Base-by-base conservation (phyloP, 1,140 invertebrate genomes). In the Paramacrobiotus metropolitanus region DNA sequence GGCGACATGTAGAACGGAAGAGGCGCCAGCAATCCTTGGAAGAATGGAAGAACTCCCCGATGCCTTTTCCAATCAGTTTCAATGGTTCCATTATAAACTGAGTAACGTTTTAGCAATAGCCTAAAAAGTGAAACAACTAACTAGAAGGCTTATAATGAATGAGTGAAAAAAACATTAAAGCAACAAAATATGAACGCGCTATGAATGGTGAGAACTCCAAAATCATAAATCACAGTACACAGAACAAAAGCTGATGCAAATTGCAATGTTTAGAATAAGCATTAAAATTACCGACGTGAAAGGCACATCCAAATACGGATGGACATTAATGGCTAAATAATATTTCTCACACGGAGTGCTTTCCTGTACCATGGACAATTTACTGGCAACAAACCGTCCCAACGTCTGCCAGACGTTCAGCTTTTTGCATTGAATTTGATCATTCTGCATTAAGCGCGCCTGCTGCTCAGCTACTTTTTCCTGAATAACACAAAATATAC, bases 1-100 rank as follows among this genome's bases (percentile, higher is more conserved):
- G 48, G 48, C 15, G 4, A 55, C 48, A 55, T 55, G 48, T 55
- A 55, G 48, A 55, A 55, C 4, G 48, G 48, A 28, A 55, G 48
- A 15, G 48, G 48, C 9, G 48, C 15, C 9, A 55, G 24, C 4
- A 55, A 9, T 15, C 15, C 48, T 55, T 55, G 48, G 28, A 55
- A n/a, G n/a, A n/a, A n/a, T n/a, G n/a, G n/a, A n/a, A 20, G 48
- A 55, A 55, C 28, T 55, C 48, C 4, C 48, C 48, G 24, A 55
- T 20, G 48, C 15, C 48, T 55, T 24, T 15, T 4, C 48, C 48
- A 24, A 55, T 55, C 4, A 20, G 48, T 24, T 55, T 55, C 15
- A 55, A 28, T 9, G 48, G 48, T 24, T 55, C 48, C 24, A 55
- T 4, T 15, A 55, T 24, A 24, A 55, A 55, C 15, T 15, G 9